A percentile compares a stretch with the other conserved stretches of the same genome.
Evolutionary conservation across 1,140 invertebrate species (phyloP).

Genomic region (Danaus plexippus): DNA sequence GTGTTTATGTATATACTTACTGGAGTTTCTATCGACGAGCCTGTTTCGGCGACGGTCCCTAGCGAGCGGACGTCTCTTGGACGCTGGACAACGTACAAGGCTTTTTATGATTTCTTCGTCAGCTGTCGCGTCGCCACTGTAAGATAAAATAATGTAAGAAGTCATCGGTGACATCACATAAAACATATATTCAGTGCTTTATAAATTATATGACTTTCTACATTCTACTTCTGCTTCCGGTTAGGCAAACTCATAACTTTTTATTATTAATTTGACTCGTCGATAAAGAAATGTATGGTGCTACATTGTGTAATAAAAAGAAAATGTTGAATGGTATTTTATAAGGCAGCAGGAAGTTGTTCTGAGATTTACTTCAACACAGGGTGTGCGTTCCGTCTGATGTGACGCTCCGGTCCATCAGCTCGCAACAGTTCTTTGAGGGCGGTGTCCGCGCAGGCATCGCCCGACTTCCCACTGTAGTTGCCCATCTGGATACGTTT

Average conservation of each 20-base stretch:
- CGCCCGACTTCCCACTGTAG: constrained; percentile 49
- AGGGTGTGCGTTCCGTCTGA: constrained; percentile 33
- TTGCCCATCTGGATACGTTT: constrained; percentile 42
- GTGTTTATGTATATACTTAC: constrained; percentile 30
- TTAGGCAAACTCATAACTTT: too few relatives aligned
- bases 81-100: constrained; percentile 45
- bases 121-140: constrained; percentile 43
- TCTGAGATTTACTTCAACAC: too few relatives aligned
- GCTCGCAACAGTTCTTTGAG: constrained; percentile 53
- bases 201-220: too few relatives aligned
- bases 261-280: too few relatives aligned
- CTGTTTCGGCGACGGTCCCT: constrained; percentile 42
- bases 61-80: constrained; percentile 34
- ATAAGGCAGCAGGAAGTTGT: too few relatives aligned
- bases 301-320: constrained; percentile 14
- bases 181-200: too few relatives aligned
- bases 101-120: constrained; percentile 59
- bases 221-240: too few relatives aligned
- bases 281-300: not conserved
- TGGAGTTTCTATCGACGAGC: constrained; percentile 44
- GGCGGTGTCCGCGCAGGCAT: constrained; percentile 48
- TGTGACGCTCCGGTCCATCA: constrained; percentile 38
- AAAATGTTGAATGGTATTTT: too few relatives aligned
- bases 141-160: constrained; percentile 14
- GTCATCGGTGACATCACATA: too few relatives aligned